A percentile compares a stretch with the other conserved stretches of the same genome.
Evolutionary conservation across 2,888 invertebrate genomes (phyloP).

Genomic region (Ecliptopera silaceata): DNA sequence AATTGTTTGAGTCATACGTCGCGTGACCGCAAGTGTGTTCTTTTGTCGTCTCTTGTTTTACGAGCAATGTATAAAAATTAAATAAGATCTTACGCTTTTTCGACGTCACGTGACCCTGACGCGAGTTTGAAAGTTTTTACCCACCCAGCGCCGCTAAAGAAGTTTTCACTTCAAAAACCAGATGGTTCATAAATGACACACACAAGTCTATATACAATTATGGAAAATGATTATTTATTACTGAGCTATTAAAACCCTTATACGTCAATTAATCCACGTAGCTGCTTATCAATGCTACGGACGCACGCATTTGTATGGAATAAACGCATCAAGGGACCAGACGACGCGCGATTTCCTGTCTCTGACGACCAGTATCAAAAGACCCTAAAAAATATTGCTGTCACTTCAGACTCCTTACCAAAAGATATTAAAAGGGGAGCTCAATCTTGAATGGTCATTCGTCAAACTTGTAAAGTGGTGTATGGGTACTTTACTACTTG

Average conservation of each 20-base stretch:
- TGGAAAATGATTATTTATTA: constrained; percentile 6
- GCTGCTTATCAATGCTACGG: constrained; percentile 38
- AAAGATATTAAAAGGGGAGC: constrained; percentile 36
- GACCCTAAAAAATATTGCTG: constrained; percentile 40
- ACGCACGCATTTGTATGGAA: constrained; percentile 38
- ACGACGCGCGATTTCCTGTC: constrained; percentile 45
- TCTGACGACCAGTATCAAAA: constrained; percentile 35
- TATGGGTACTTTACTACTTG: constrained; percentile 24
- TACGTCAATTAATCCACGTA: constrained; percentile 34
- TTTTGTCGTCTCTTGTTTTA: too few species aligned
- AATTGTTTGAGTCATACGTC: too few species aligned
- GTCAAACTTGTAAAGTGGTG: constrained; percentile 40
- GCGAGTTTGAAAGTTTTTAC: too few species aligned
- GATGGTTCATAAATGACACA: neutral
- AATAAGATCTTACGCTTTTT: too few species aligned
- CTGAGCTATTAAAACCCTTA: constrained; percentile 28
- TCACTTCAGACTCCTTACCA: constrained; percentile 30
- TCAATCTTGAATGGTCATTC: constrained; percentile 39
- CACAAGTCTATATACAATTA: neutral
- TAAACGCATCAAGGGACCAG: constrained; percentile 43
- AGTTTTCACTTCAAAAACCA: neutral
- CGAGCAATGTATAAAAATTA: too few species aligned
- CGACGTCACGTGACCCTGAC: too few species aligned
- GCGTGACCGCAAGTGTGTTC: too few species aligned
- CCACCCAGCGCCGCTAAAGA: too few species aligned